Percentiles rank a stretch among this genome's conserved stretches.
Evolutionary conservation across 2,888 invertebrate genomes (phyloP).

Genomic region (Dryobota labecula): DNA sequence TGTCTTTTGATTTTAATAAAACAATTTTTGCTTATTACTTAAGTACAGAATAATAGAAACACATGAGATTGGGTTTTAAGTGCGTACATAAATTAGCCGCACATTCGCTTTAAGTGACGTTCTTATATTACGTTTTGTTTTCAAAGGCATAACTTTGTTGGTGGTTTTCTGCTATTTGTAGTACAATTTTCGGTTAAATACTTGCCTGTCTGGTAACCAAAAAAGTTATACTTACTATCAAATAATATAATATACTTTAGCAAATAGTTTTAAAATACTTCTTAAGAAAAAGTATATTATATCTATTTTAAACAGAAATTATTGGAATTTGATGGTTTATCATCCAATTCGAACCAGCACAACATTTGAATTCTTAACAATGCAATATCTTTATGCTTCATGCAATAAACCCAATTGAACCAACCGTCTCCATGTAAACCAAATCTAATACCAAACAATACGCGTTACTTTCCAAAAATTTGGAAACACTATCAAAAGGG

Average conservation of each 20-base stretch:
- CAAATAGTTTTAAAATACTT: background rate
- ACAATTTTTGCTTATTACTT: background rate
- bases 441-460: constrained; percentile 79
- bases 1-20: background rate
- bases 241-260: background rate
- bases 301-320: background rate
- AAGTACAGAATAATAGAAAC: background rate
- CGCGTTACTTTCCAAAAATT: constrained; percentile 88
- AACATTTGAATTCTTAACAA: background rate
- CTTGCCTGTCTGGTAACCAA: background rate
- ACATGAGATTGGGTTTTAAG: background rate
- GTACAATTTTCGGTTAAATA: background rate
- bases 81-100: background rate
- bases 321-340: too few species aligned
- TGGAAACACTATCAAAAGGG: constrained; percentile 90
- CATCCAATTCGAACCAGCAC: background rate
- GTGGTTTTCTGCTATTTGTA: background rate
- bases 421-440: constrained; percentile 77
- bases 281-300: background rate
- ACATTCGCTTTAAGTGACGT: background rate
- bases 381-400: background rate
- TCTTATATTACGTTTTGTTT: background rate
- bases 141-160: background rate
- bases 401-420: background rate
- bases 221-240: background rate